These are phyloP conservation scores for Irena cyanogastra DNA, from an alignment of 2,113 vertebrate genomes.

Conservation along the genomic window DNA sequence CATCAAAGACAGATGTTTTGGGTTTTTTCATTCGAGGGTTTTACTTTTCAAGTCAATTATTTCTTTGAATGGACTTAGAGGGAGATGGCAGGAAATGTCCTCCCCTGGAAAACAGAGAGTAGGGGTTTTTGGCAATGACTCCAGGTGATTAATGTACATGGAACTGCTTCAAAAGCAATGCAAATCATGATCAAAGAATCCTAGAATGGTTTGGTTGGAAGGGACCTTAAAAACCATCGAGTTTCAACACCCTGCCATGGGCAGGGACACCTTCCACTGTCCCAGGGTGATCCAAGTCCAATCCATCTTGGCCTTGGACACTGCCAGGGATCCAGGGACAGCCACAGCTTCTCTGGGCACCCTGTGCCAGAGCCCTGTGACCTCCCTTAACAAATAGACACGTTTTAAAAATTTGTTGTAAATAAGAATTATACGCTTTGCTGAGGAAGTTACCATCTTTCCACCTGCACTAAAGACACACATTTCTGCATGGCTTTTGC, in stretches of 20 bases:
- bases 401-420: not conserved
- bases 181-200: not conserved
- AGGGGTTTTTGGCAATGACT: not conserved
- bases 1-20: not conserved
- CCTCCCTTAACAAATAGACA: rapidly evolving
- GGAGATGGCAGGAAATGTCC: not conserved
- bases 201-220: not conserved
- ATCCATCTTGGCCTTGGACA: rapidly evolving
- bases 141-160: not conserved
- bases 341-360: not conserved
- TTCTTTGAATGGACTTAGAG: not conserved
- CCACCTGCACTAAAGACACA: not conserved
- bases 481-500: not conserved
- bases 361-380: not conserved
- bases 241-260: rapidly evolving
- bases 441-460: not conserved
- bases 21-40: not conserved
- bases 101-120: not conserved
- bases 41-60: not conserved
- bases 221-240: rapidly evolving
- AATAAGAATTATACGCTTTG: not conserved
- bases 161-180: not conserved
- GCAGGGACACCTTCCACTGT: rapidly evolving
- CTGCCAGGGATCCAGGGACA: not conserved
- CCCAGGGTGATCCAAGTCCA: rapidly evolving